Percentiles rank a stretch among this genome's conserved stretches.
Conservation (phyloP, 2,888 invertebrate species). For the Sesia apiformis region DNA sequence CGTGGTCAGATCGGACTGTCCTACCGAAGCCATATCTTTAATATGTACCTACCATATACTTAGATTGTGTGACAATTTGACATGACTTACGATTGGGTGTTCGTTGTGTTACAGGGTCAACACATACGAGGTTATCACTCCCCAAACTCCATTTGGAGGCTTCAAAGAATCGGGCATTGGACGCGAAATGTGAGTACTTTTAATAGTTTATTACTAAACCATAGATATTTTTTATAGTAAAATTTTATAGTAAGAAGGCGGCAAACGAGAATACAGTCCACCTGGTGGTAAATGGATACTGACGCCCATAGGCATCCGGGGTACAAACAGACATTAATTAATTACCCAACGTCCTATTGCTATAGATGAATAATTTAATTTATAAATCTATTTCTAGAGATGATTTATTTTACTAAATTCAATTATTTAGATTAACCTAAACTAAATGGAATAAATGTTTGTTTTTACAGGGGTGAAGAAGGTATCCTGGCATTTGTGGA, state of each 20-base stretch:
- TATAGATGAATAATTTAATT: too few relatives aligned
- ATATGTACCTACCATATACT: neutral
- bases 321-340: too few relatives aligned
- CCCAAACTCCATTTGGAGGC: slow-evolving; percentile 92
- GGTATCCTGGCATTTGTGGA: slow-evolving; percentile 85
- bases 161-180: slow-evolving; percentile 91
- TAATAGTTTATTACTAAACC: too few relatives aligned
- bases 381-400: too few relatives aligned
- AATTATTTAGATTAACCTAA: too few relatives aligned
- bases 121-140: slow-evolving; percentile 79
- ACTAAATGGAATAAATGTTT: neutral
- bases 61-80: neutral
- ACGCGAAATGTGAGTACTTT: slow-evolving; percentile 78
- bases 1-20: neutral
- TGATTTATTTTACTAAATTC: too few relatives aligned
- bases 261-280: too few relatives aligned
- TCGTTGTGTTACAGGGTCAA: slow-evolving; percentile 75
- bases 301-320: too few relatives aligned
- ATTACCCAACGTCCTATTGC: too few relatives aligned
- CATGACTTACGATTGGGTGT: neutral
- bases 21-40: neutral
- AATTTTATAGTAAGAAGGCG: too few relatives aligned
- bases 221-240: too few relatives aligned
- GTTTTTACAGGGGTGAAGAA: slow-evolving; percentile 80
- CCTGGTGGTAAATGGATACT: too few relatives aligned